These are phyloP conservation scores for Diplogasteroides magnus DNA, from an alignment of 1,140 invertebrate species.

Conservation along the genomic window DNA sequence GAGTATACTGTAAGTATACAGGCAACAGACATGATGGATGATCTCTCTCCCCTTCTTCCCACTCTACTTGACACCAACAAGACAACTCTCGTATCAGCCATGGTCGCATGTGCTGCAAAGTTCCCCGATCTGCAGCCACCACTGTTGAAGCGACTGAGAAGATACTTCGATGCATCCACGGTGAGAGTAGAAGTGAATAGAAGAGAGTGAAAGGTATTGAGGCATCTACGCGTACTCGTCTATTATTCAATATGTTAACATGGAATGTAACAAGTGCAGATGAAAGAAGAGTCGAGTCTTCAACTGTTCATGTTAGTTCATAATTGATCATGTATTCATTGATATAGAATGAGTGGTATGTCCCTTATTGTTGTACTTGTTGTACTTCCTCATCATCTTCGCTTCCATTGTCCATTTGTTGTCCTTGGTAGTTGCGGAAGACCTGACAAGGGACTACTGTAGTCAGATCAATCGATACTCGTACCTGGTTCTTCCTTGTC, in stretches of 20 bases:
- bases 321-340: conserved; percentile 7
- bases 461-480: conserved; percentile 5
- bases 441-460: conserved; percentile 1
- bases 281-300: conserved; percentile 4
- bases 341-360: conserved; percentile 10
- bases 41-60: conserved; percentile 2
- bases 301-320: conserved; percentile 5
- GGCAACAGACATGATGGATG: conserved; percentile 3
- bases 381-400: conserved; percentile 1
- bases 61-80: background rate
- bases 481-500: conserved; percentile 6
- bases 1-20: no score
- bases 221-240: background rate
- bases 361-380: background rate
- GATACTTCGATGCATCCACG: conserved; percentile 7
- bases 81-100: background rate
- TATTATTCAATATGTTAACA: background rate
- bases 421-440: conserved; percentile 4
- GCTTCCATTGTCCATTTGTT: background rate
- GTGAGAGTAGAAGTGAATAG: background rate
- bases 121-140: conserved; percentile 3
- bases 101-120: conserved; percentile 8
- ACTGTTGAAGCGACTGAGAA: conserved; percentile 7
- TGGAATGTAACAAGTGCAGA: conserved; percentile 6
- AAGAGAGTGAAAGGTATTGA: background rate